Percentiles rank a stretch among this genome's conserved stretches.
phyloP scores from a whole-genome alignment of 2,113 vertebrate genomes.

The Pterocles orientalis region DNA sequence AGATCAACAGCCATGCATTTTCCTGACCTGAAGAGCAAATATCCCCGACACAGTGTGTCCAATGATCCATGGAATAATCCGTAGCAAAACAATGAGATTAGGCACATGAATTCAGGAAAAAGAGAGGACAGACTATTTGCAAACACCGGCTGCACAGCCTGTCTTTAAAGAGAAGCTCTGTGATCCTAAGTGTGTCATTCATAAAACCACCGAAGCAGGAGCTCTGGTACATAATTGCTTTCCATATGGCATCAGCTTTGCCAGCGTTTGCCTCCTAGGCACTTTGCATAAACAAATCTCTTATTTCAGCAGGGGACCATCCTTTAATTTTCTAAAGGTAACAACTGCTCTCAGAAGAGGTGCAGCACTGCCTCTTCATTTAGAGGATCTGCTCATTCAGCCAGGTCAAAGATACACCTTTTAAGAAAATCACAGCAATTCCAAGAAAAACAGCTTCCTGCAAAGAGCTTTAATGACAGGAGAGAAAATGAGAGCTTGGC shows the following conservation, averaged over 20 bases:
- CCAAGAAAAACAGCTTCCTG: constrained; percentile 17
- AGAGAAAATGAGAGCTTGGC: constrained; percentile 30
- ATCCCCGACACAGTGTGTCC: background rate
- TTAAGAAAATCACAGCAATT: constrained; percentile 52
- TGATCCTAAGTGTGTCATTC: constrained; percentile 36
- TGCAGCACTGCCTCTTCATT: background rate
- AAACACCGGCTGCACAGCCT: background rate
- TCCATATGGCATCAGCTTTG: constrained; percentile 46
- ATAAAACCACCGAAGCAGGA: constrained; percentile 29
- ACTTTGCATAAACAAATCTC: constrained; percentile 8
- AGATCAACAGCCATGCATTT: background rate
- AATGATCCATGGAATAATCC: constrained; percentile 21
- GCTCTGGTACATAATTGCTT: background rate
- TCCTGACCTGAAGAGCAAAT: constrained; percentile 32
- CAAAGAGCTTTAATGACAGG: constrained; percentile 21
- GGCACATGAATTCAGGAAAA: background rate
- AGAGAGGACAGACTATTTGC: background rate
- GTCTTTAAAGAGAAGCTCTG: constrained; percentile 33
- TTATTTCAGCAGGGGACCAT: background rate
- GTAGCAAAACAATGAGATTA: constrained; percentile 25
- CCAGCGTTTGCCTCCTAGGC: constrained; percentile 25
- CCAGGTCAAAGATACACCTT: constrained; percentile 19
- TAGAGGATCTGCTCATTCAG: background rate
- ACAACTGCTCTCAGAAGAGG: background rate
- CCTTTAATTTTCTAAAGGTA: background rate